phyloP scores from a whole-genome alignment of 2,113 vertebrate genomes.

The Caloenas nicobarica region DNA sequence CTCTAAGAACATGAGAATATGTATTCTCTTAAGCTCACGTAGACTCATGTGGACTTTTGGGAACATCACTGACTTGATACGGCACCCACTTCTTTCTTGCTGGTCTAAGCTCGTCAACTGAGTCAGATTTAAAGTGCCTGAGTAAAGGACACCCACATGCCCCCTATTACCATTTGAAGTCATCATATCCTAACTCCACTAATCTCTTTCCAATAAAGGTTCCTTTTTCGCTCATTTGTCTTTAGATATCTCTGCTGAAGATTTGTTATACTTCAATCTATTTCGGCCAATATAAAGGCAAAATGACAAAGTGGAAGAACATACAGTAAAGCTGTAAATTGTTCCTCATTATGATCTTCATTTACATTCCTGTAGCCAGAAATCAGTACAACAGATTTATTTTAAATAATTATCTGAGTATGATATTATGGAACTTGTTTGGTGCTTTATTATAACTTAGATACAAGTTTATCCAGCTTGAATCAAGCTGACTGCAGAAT shows the following conservation, averaged over 20 bases:
- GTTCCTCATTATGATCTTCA: neutral
- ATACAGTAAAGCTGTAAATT: neutral
- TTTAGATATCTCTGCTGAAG: neutral
- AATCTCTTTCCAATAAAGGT: neutral
- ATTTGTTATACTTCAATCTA: neutral
- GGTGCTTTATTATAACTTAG: neutral
- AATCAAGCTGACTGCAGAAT: neutral
- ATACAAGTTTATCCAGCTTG: neutral
- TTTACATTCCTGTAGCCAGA: neutral
- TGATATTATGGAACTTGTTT: neutral
- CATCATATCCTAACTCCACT: neutral
- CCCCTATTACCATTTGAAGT: neutral
- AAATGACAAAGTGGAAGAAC: neutral
- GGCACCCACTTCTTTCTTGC: neutral
- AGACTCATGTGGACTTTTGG: neutral
- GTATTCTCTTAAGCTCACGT: neutral
- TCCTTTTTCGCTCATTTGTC: neutral
- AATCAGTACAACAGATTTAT: neutral
- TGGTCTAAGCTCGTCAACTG: neutral
- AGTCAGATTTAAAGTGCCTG: neutral
- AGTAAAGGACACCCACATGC: neutral
- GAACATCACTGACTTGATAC: neutral
- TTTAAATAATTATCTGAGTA: neutral
- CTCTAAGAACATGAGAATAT: neutral
- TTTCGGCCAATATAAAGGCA: slow-evolving; percentile 1